phyloP scores from a whole-genome alignment of 2,888 invertebrate genomes.

The Cataglyphis albicans region DNA sequence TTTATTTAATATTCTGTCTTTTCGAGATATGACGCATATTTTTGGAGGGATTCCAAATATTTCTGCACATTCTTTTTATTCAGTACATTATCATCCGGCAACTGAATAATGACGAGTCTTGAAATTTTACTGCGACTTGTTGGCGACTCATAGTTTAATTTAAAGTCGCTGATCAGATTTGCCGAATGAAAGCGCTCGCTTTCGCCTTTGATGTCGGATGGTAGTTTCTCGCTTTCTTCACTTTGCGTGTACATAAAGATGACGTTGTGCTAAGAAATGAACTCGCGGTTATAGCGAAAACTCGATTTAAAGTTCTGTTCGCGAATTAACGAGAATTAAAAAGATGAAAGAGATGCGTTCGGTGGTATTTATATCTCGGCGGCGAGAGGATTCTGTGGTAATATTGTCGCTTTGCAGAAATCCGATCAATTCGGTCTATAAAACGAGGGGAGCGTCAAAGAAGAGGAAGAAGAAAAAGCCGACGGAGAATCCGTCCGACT shows the following conservation, averaged over 20 bases:
- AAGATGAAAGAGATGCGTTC: background rate
- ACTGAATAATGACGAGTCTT: background rate
- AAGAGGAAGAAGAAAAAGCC: slow-evolving; percentile 14
- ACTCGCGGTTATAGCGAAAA: background rate
- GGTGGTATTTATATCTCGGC: slow-evolving; percentile 24
- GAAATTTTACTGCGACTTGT: background rate
- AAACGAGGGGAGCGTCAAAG: slow-evolving; percentile 51
- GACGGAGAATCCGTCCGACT: slow-evolving; percentile 36
- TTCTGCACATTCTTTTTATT: background rate
- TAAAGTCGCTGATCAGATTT: slow-evolving; percentile 7
- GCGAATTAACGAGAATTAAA: slow-evolving; percentile 20
- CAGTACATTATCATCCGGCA: background rate
- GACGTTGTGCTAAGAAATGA: background rate
- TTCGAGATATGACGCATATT: background rate
- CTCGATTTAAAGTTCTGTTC: slow-evolving; percentile 26
- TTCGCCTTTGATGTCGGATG: slow-evolving; percentile 25
- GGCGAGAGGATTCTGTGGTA: slow-evolving; percentile 22
- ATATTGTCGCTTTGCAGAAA: slow-evolving; percentile 22
- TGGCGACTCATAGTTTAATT: background rate
- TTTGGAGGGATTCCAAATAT: background rate
- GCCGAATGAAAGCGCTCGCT: slow-evolving; percentile 35
- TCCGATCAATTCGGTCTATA: slow-evolving; percentile 34
- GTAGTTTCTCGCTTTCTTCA: slow-evolving; percentile 26
- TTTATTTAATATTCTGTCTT: background rate
- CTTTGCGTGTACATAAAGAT: slow-evolving; percentile 17